phyloP scores from a whole-genome alignment of 2,888 invertebrate genomes.

The Myopa testacea region DNA sequence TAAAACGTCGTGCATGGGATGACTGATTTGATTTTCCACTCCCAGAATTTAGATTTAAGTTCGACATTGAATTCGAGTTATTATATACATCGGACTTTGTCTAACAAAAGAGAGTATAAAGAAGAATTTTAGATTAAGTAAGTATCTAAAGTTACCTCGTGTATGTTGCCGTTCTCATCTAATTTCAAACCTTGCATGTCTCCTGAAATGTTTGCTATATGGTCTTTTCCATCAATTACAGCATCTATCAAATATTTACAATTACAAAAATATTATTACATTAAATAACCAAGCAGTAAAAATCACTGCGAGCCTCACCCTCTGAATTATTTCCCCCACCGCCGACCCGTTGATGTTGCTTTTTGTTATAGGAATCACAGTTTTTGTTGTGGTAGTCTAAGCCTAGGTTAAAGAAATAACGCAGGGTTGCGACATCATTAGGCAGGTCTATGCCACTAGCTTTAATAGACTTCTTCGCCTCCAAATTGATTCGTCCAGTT shows the following conservation, averaged over 20 bases:
- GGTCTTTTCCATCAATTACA: conserved; percentile 45
- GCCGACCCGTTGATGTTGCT: neutral
- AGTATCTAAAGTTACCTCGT: conserved; percentile 37
- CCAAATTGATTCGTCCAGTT: conserved; percentile 54
- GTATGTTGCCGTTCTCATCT: conserved; percentile 50
- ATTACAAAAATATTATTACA: neutral
- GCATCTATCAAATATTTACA: conserved; percentile 31
- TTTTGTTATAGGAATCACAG: conserved; percentile 27
- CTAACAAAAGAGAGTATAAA: conserved; percentile 30
- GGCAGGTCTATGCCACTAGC: conserved; percentile 61
- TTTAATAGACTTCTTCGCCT: conserved; percentile 58
- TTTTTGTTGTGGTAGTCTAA: conserved; percentile 67
- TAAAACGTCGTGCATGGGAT: conserved; percentile 51
- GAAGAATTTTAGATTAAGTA: neutral
- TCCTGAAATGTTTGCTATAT: conserved; percentile 41
- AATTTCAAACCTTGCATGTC: conserved; percentile 46
- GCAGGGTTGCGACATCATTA: conserved; percentile 73
- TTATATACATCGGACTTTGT: conserved; percentile 51
- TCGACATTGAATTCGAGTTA: conserved; percentile 16
- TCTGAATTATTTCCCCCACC: neutral
- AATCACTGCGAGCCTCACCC: conserved; percentile 1
- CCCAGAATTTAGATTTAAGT: conserved; percentile 24
- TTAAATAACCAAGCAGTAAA: neutral
- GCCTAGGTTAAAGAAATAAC: conserved; percentile 78
- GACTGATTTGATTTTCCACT: conserved; percentile 27